Percentiles rank a stretch among this genome's conserved stretches.
Conservation (phyloP, 2,797 vertebrate genomes). For the Todus mexicanus region DNA sequence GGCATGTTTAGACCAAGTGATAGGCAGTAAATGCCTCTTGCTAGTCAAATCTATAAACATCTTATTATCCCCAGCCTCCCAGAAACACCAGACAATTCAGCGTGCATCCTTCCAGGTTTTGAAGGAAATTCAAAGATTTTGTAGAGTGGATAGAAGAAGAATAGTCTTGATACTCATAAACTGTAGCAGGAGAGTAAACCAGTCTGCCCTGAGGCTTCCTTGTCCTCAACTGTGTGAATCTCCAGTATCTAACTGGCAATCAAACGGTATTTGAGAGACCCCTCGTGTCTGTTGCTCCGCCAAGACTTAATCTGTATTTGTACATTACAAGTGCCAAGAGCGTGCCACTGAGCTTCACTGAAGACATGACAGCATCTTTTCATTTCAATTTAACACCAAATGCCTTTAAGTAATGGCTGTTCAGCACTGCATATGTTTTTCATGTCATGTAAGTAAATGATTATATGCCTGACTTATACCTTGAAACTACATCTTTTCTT, state of each 20-base stretch:
- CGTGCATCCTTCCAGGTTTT: not conserved
- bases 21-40: not conserved
- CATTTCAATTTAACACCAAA: not conserved
- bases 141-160: not conserved
- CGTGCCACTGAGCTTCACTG: accelerated
- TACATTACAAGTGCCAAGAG: not conserved
- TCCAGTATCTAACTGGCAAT: not conserved
- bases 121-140: not conserved
- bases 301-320: not conserved
- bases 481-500: not conserved
- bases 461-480: not conserved
- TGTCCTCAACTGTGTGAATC: not conserved
- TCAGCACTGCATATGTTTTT: not conserved
- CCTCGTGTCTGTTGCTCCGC: not conserved
- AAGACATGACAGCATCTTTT: not conserved
- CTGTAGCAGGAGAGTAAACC: not conserved
- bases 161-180: not conserved
- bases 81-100: not conserved
- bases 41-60: not conserved
- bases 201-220: not conserved
- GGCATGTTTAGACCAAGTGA: not conserved
- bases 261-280: not conserved
- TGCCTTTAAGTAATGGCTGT: not conserved
- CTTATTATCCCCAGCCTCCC: not conserved
- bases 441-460: not conserved